Percentiles rank a stretch among this genome's conserved stretches.
These are phyloP conservation scores for Netelia virgata DNA, from an alignment of 2,888 invertebrate species.

Conservation along the genomic window DNA sequence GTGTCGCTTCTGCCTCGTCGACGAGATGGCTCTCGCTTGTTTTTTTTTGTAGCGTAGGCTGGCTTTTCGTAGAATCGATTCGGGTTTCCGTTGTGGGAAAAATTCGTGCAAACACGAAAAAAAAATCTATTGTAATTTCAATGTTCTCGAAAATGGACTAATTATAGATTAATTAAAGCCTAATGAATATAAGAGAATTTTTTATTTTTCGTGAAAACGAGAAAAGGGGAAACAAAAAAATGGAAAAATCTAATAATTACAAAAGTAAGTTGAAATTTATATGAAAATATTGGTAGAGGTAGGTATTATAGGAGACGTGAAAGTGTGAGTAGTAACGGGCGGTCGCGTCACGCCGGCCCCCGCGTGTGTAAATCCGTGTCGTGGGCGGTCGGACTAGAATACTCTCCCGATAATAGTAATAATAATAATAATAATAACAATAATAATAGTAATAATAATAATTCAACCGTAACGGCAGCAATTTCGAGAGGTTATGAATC, in stretches of 20 bases:
- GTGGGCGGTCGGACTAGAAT: conserved; percentile 43
- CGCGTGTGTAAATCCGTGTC: conserved; percentile 27
- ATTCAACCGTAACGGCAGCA: not conserved
- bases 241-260: not conserved
- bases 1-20: conserved; percentile 21
- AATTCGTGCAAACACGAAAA: conserved; percentile 26
- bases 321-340: conserved; percentile 48
- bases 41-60: conserved; percentile 43
- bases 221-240: not conserved
- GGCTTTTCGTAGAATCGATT: conserved; percentile 60
- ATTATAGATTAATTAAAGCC: no score
- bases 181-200: not conserved
- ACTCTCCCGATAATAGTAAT: not conserved
- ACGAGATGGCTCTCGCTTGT: conserved; percentile 22
- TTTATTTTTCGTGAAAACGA: not conserved
- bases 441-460: conserved; percentile 36
- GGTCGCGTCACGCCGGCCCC: conserved; percentile 39
- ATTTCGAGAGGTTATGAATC: not conserved
- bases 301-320: conserved; percentile 18
- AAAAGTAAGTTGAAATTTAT: not conserved
- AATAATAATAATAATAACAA: conserved; percentile 54
- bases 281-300: not conserved
- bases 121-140: conserved; percentile 37
- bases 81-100: conserved; percentile 44
- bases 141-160: conserved; percentile 7